phyloP scores from a whole-genome alignment of 1,140 invertebrate species.

The Colletes latitarsis region DNA sequence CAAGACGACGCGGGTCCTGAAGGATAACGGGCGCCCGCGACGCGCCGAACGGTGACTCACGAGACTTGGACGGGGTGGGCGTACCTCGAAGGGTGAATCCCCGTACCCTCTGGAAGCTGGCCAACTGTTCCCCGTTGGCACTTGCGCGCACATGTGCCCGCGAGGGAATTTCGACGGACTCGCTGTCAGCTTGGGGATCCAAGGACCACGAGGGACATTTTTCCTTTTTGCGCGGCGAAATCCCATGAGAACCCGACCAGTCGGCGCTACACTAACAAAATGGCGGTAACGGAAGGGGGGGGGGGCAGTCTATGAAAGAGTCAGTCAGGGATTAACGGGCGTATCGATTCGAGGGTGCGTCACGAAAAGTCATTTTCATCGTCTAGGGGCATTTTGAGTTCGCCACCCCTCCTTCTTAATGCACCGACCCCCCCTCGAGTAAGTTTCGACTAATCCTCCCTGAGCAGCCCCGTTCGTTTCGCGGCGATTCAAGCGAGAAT shows the following conservation, averaged over 20 bases:
- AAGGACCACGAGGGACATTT: constrained; percentile 19
- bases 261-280: constrained; percentile 51
- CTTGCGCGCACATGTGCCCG: constrained; percentile 75
- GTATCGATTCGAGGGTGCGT: constrained; percentile 54
- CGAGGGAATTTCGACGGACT: constrained; percentile 73
- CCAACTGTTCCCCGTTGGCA: constrained; percentile 61
- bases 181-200: constrained; percentile 27
- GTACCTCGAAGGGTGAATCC: constrained; percentile 48
- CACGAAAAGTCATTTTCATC: constrained; percentile 52
- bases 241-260: constrained; percentile 74
- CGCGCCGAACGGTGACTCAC: constrained; percentile 60
- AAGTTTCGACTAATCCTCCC: constrained; percentile 23
- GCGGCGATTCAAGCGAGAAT: background rate
- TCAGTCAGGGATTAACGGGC: constrained; percentile 48
- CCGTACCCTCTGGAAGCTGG: constrained; percentile 35
- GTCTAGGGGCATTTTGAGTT: background rate
- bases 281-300: background rate
- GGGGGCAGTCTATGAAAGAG: constrained; percentile 35
- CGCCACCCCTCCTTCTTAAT: background rate
- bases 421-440: too few species aligned
- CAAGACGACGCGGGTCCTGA: background rate
- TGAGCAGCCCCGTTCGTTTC: background rate
- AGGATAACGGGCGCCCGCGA: background rate
- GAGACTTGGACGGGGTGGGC: constrained; percentile 34
- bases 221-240: constrained; percentile 44